Evolutionary conservation across 2,113 vertebrate species (phyloP), one percentile per base, ranked within the genome.

Genomic region (Bufo bufo): DNA sequence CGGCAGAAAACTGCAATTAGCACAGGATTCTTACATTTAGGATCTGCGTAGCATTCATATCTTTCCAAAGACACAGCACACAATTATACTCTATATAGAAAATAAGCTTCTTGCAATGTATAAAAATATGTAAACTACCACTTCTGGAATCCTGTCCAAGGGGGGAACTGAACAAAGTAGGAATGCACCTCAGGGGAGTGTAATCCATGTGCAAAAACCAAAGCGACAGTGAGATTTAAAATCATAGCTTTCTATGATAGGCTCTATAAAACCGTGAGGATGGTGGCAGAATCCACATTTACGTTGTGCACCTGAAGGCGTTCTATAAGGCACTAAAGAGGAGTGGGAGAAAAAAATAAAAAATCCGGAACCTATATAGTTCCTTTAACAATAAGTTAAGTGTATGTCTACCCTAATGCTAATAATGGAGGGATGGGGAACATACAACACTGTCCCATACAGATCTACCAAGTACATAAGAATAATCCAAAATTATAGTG

Each of bases 301-400:
- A 33, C 19, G 17, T n/a, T 2, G 84, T 86, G 72, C 78, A 77
- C 84, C 84, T 86, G 84, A 86, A 58, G 84, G 49, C 33, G 10
- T 43, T 84, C 81, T 84, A 77, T 83, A 88, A 88, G 87, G 87
- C 87, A 88, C 87, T 84, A 77, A 78, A 61, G 13, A 11, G 43
- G 80, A 19, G 12, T 6, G 33, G 14, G 1, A 20, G 63, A 14
- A 4, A 23, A 3, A 45, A n/a, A 14, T 0, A 12, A 58, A 45
- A 43, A 61, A 63, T 0, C 14, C 47, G 58, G 19, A 33, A 82
- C 19, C 16, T n/a, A 65, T 19, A 65, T 5, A 17, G 59, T n/a
- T 11, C 61, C 54, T 19, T 23, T n/a, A 23, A 59, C n/a, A n/a
- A 82, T 63, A 82, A 82, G 65, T 63, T 82, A 82, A 82, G n/a